These are phyloP conservation scores for Panthera leo DNA, from an alignment of 2,113 vertebrate genomes.

Conservation along the genomic window DNA sequence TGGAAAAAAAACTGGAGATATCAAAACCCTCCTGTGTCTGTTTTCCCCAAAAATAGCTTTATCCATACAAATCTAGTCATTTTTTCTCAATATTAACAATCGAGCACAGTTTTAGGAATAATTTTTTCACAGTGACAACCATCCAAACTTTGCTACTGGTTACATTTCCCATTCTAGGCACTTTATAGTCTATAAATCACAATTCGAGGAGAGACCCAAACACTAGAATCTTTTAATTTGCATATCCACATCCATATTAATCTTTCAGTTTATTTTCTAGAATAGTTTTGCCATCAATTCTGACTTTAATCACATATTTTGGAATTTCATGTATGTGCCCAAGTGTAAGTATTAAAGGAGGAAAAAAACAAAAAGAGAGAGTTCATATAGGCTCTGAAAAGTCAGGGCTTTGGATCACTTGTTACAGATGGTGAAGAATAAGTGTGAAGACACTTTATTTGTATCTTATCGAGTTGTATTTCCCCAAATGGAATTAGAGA, in stretches of 20 bases:
- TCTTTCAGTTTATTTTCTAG: neutral
- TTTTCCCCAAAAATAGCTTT: neutral
- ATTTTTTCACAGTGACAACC: constrained; percentile 24
- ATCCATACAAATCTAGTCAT: neutral
- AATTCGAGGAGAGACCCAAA: neutral
- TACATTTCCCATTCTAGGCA: neutral
- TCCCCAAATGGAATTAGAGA: constrained; percentile 15
- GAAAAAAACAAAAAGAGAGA: neutral
- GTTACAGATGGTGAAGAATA: neutral
- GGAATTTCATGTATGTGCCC: neutral
- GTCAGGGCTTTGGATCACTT: neutral
- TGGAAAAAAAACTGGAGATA: neutral
- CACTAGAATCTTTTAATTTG: neutral
- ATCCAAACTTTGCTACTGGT: neutral
- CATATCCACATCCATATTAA: neutral
- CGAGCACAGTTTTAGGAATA: neutral
- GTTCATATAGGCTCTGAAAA: neutral
- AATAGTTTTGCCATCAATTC: constrained; percentile 11
- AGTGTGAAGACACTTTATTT: neutral
- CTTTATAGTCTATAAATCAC: neutral
- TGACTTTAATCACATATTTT: neutral
- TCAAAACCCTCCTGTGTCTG: neutral
- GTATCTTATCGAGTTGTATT: neutral
- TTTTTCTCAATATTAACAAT: constrained; percentile 24
- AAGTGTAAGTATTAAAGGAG: neutral